Evolutionary conservation across 1,140 invertebrate genomes (phyloP).

Genomic region (Mylabris phalerata): DNA sequence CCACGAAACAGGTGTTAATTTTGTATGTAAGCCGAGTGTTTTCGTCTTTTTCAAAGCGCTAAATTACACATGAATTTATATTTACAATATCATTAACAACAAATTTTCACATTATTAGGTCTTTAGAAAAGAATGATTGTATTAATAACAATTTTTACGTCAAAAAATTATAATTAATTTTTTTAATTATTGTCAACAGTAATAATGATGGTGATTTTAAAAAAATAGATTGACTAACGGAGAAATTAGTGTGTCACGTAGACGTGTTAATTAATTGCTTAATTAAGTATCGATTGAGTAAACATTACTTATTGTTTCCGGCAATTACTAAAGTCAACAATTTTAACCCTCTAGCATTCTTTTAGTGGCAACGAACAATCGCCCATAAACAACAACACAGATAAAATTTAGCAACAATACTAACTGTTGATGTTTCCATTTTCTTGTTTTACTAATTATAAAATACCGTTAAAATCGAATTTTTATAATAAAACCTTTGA

Average conservation of each 20-base stretch:
- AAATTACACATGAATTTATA: conserved; percentile 11
- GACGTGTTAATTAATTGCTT: conserved; percentile 25
- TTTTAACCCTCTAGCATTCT: conserved; percentile 16
- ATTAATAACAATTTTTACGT: too few species aligned
- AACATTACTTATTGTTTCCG: conserved; percentile 26
- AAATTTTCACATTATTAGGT: conserved; percentile 12
- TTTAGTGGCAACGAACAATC: not conserved
- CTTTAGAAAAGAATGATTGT: not conserved
- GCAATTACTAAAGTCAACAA: conserved; percentile 27
- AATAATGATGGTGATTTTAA: too few species aligned
- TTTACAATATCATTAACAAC: conserved; percentile 11
- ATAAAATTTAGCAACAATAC: too few species aligned
- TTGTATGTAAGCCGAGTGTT: conserved; percentile 13
- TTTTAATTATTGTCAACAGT: too few species aligned
- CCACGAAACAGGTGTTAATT: conserved; percentile 27
- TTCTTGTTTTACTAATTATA: too few species aligned
- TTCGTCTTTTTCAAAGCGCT: conserved; percentile 2
- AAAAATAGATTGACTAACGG: not conserved
- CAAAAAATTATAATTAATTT: too few species aligned
- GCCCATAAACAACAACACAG: too few species aligned
- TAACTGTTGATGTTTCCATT: too few species aligned
- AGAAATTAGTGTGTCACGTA: conserved; percentile 15
- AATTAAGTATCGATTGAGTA: conserved; percentile 27
- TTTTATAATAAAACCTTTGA: too few species aligned
- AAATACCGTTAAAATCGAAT: too few species aligned